Conservation (phyloP, 2,113 vertebrate species). For the Tenebrosternarchus preto region DNA sequence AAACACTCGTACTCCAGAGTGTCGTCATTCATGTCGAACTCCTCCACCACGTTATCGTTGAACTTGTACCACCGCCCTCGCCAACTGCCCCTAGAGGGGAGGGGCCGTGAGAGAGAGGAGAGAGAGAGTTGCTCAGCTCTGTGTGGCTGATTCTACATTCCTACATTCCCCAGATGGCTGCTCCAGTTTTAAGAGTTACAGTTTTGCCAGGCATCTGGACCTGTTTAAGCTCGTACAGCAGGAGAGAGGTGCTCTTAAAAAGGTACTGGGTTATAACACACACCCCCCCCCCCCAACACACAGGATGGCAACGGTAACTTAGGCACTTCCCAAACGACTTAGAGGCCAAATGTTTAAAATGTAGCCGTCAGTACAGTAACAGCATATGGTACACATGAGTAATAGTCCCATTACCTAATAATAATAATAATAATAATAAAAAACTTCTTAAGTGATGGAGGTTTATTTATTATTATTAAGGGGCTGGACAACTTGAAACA, state of each 20-base stretch:
- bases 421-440: too few species aligned
- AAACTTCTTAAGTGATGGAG: too few species aligned
- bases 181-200: slow-evolving; percentile 29
- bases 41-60: slow-evolving; percentile 95
- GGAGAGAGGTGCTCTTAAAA: slow-evolving; percentile 32
- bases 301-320: neutral
- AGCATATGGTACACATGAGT: neutral
- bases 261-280: slow-evolving; percentile 40
- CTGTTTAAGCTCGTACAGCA: slow-evolving; percentile 48
- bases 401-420: too few species aligned
- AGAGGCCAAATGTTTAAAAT: slow-evolving; percentile 12
- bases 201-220: slow-evolving; percentile 67
- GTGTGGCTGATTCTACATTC: slow-evolving; percentile 48
- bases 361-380: neutral
- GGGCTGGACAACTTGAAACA: too few species aligned
- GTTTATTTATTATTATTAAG: too few species aligned
- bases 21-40: slow-evolving; percentile 96
- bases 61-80: slow-evolving; percentile 98
- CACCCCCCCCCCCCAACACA: neutral
- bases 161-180: slow-evolving; percentile 48
- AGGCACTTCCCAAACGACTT: neutral
- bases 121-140: slow-evolving; percentile 12
- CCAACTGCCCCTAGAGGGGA: slow-evolving; percentile 78
- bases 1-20: slow-evolving; percentile 97
- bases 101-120: neutral